Conservation (phyloP, 2,797 vertebrate species). For the Gadopsis marmoratus region DNA sequence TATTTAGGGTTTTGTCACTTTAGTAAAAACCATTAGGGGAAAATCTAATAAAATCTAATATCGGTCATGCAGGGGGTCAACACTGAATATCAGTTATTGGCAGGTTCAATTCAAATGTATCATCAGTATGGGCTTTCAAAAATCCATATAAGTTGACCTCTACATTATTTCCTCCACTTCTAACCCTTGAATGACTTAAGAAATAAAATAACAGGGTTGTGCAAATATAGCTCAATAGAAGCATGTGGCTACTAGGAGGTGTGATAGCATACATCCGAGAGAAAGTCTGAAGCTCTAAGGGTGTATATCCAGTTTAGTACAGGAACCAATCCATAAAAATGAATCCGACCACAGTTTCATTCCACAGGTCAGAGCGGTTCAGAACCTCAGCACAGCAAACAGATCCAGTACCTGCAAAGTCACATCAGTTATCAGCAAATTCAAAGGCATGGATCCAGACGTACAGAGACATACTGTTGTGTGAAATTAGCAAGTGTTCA, state of each 20-base stretch:
- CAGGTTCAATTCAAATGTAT: slow-evolving; percentile 2
- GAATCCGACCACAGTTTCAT: slow-evolving; percentile 9
- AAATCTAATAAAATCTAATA: not conserved
- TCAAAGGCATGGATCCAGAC: slow-evolving; percentile 41
- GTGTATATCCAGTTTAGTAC: slow-evolving; percentile 6
- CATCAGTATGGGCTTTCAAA: slow-evolving; percentile 1
- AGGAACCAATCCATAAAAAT: slow-evolving; percentile 2
- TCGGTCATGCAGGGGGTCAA: not conserved
- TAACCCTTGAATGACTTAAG: not conserved
- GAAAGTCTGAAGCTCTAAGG: slow-evolving; percentile 6
- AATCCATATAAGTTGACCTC: not conserved
- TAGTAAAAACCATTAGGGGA: not conserved
- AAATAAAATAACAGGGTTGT: slow-evolving; percentile 22
- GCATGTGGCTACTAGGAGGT: slow-evolving; percentile 23
- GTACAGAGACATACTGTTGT: not conserved
- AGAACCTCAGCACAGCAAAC: no score
- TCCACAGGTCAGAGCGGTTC: no score
- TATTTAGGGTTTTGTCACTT: not conserved
- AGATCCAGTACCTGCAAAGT: slow-evolving; percentile 20
- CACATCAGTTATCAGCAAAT: slow-evolving; percentile 20
- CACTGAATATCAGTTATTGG: slow-evolving; percentile 9
- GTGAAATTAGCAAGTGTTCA: slow-evolving; percentile 29
- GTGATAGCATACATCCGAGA: slow-evolving; percentile 18
- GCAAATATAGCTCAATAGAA: slow-evolving; percentile 40
- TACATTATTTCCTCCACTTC: not conserved